Evolutionary conservation across 2,888 invertebrate genomes (phyloP).

Genomic region (Epirrhoe alternata): DNA sequence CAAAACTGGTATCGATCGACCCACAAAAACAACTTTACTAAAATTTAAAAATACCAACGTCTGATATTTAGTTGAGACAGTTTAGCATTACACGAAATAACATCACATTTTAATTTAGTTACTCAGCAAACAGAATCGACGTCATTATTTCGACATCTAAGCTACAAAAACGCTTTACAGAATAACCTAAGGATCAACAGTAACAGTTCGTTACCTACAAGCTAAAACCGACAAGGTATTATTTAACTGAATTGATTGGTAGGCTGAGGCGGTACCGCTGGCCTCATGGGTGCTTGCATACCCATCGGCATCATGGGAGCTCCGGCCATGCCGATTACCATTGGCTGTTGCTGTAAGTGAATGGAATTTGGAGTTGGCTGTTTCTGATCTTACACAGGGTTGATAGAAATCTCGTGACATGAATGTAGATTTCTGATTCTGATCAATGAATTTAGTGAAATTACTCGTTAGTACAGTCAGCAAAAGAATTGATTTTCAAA

Average conservation of each 20-base stretch:
- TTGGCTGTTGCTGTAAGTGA: constrained; percentile 76
- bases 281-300: constrained; percentile 72
- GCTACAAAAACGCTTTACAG: not conserved
- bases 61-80: too few species aligned
- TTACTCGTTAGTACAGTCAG: not conserved
- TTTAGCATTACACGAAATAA: too few species aligned
- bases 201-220: constrained; percentile 21
- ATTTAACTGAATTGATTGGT: constrained; percentile 80
- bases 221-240: constrained; percentile 47
- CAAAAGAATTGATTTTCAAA: not conserved
- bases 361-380: not conserved
- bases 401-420: not conserved
- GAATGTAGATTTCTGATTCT: not conserved
- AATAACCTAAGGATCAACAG: too few species aligned
- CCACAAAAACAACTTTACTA: too few species aligned
- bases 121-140: not conserved
- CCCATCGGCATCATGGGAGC: constrained; percentile 73
- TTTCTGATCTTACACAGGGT: not conserved
- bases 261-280: constrained; percentile 72
- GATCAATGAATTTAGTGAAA: not conserved
- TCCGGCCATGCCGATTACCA: constrained; percentile 80
- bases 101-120: too few species aligned
- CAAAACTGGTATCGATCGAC: too few species aligned
- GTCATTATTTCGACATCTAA: constrained; percentile 7
- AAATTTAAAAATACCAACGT: too few species aligned